Evolutionary conservation across 2,888 invertebrate genomes (phyloP), one percentile per base, ranked within the genome.

Genomic region (Trissonchulus sp.): DNA sequence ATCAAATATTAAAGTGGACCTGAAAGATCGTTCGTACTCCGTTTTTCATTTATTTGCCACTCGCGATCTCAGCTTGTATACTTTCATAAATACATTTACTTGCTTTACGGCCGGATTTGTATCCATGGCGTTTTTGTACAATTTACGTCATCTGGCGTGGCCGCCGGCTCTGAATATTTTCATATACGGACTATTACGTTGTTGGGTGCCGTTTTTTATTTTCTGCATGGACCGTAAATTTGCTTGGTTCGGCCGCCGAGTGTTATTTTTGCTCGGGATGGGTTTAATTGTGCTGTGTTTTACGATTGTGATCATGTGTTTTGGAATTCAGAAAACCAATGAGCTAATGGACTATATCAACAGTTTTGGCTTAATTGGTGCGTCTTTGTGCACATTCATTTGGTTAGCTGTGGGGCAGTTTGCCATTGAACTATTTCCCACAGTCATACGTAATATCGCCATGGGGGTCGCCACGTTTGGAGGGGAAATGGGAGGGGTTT

Each of bases 391-490:
- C 72, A 63, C 74, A 36, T 62, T 80, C 35, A 77, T 80, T 73
- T 80, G 80, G 76, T 78, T 78, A 3, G 77, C 77, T 68, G 79
- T 79, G 73, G 80, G 80, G 69, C 80, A 80, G 74, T 80, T 78
- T 78, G 72, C 74, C n/a, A 78, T 78, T 48, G 80, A 80, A 71
- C 78, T 80, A 15, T 80, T 77, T 38, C 80, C 80, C 0, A 80
- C 80, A 1, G 76, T 78, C 15, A 79, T 80, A 77, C 74, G 79
- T n/a, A 73, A 76, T 60, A 77, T 76, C 15, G 78, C 78, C 0
- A 68, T 78, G 60, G 78, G 78, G 8, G 31, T 76, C 15, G 77
- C 76, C 48, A 72, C 76, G 15, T 73, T 78, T 1, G 68, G 76
- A 0, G 75, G 71, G 36, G 73, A 62, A 73, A 28, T 76, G 2